These are phyloP conservation scores for Cantharis rustica DNA, from an alignment of 2,888 invertebrate species.

Conservation along the genomic window DNA sequence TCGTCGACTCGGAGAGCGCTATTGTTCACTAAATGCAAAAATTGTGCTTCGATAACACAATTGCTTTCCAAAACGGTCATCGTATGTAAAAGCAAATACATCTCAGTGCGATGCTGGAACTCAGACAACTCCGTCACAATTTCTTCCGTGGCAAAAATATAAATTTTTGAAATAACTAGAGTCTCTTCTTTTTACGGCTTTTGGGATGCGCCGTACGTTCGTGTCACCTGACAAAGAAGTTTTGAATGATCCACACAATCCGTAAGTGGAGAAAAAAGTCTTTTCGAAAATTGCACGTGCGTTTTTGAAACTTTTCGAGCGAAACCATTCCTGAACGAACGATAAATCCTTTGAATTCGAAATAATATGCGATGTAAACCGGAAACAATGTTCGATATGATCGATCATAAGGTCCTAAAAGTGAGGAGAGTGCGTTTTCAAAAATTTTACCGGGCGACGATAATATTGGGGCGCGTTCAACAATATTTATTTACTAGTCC, in stretches of 20 bases:
- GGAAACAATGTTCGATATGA: background rate
- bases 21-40: slow-evolving; percentile 51
- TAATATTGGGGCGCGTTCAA: background rate
- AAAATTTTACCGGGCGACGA: background rate
- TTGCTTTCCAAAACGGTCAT: slow-evolving; percentile 55
- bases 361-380: background rate
- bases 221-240: slow-evolving; percentile 56
- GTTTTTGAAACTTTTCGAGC: slow-evolving; percentile 4
- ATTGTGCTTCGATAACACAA: slow-evolving; percentile 55
- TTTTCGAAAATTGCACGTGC: background rate
- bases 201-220: slow-evolving; percentile 45
- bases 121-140: slow-evolving; percentile 49
- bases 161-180: slow-evolving; percentile 37
- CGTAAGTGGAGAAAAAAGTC: slow-evolving; percentile 3
- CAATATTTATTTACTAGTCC: slow-evolving; percentile 39
- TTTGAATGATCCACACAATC: slow-evolving; percentile 40
- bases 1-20: slow-evolving; percentile 35
- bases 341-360: background rate
- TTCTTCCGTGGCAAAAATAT: slow-evolving; percentile 51
- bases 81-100: slow-evolving; percentile 55
- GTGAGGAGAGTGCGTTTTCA: background rate
- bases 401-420: background rate
- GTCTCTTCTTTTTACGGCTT: slow-evolving; percentile 51
- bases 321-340: slow-evolving; percentile 19
- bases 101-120: slow-evolving; percentile 24